phyloP scores from a whole-genome alignment of 2,888 invertebrate genomes.

The Unio pictorum region DNA sequence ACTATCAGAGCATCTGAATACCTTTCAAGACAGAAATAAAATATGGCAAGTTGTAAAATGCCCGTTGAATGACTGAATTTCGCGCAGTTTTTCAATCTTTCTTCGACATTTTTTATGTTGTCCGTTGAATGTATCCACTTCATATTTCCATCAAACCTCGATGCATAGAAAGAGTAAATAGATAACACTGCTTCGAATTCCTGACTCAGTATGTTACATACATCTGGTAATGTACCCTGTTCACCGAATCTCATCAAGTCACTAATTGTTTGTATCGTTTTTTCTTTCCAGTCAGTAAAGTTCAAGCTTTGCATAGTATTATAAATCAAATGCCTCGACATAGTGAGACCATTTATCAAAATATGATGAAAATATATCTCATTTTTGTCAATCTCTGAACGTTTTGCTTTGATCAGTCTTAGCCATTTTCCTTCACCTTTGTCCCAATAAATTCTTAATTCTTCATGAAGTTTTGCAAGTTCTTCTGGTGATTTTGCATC shows the following conservation, averaged over 20 bases:
- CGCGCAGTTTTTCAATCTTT: too few relatives aligned
- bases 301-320: background rate
- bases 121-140: too few relatives aligned
- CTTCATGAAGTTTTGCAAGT: background rate
- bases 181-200: too few relatives aligned
- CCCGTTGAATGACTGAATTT: too few relatives aligned
- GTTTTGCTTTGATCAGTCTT: background rate
- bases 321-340: background rate
- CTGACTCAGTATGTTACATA: too few relatives aligned
- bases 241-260: background rate
- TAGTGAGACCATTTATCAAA: slow-evolving; percentile 1
- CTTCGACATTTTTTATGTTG: too few relatives aligned
- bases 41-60: background rate
- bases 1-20: background rate
- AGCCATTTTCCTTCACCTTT: background rate
- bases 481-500: slow-evolving; percentile 1
- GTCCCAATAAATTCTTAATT: background rate
- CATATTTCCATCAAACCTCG: too few relatives aligned
- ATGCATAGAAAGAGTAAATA: too few relatives aligned
- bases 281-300: background rate
- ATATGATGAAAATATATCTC: slow-evolving; percentile 7
- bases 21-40: background rate
- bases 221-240: too few relatives aligned
- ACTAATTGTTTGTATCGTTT: background rate
- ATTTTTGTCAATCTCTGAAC: background rate